These are phyloP conservation scores for Melanostoma mellinum DNA, from an alignment of 2,888 invertebrate species.

Conservation along the genomic window DNA sequence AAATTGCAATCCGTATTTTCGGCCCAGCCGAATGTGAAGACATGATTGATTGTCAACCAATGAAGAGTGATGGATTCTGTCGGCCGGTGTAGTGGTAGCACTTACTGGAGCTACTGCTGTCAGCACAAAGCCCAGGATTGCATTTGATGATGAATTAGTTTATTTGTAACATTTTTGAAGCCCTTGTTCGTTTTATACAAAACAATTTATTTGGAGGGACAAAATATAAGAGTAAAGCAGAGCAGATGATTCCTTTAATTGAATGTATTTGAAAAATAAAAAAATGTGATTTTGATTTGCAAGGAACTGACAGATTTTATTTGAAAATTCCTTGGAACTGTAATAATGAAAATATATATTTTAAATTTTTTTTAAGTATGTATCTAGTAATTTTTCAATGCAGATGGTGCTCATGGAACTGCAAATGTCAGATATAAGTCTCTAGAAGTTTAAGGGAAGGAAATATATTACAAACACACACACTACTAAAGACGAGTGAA, in stretches of 20 bases:
- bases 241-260: background rate
- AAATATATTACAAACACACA: no score
- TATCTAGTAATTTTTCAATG: no score
- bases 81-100: constrained; percentile 16
- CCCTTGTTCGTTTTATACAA: constrained; percentile 56
- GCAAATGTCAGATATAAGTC: no score
- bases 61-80: constrained; percentile 66
- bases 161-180: constrained; percentile 44
- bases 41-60: constrained; percentile 69
- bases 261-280: background rate
- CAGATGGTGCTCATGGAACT: no score
- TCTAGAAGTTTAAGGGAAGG: no score
- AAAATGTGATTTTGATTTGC: background rate
- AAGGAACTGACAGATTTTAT: background rate
- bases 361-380: no score
- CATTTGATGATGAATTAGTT: constrained; percentile 64
- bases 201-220: constrained; percentile 38
- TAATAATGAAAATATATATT: no score
- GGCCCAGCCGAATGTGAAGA: constrained; percentile 30
- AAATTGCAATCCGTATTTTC: constrained; percentile 57
- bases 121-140: constrained; percentile 44
- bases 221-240: background rate
- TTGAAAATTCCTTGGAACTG: background rate
- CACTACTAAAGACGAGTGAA: no score
- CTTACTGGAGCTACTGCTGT: constrained; percentile 46